phyloP scores from a whole-genome alignment of 2,888 invertebrate species.

The Heliconius ismenius region DNA sequence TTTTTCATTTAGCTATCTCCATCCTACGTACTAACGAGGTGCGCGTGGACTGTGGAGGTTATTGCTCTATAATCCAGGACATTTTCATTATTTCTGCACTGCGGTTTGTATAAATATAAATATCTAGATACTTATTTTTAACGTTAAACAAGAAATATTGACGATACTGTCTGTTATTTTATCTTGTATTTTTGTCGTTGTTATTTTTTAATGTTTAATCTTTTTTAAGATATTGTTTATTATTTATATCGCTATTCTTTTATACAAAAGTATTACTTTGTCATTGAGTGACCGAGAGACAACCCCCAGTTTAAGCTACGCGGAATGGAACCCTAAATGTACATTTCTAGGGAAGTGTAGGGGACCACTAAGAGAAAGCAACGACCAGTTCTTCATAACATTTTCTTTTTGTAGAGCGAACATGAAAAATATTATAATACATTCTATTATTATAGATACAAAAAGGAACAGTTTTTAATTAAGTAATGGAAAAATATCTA shows the following conservation, averaged over 20 bases:
- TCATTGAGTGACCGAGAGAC: no score
- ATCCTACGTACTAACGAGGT: slow-evolving; percentile 20
- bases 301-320: no score
- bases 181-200: no score
- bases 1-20: slow-evolving; percentile 18
- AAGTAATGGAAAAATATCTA: not conserved
- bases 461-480: not conserved
- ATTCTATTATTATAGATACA: not conserved
- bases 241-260: not conserved
- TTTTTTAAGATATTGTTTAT: no score
- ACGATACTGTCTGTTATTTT: not conserved
- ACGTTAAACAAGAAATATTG: slow-evolving; percentile 4
- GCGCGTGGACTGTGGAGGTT: slow-evolving; percentile 12
- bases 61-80: slow-evolving; percentile 21
- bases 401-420: not conserved
- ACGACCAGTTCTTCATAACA: not conserved
- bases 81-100: slow-evolving; percentile 13
- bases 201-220: no score
- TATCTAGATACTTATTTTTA: not conserved
- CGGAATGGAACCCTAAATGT: no score
- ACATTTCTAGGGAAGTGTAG: no score
- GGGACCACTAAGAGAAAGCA: no score
- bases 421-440: not conserved
- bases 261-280: no score
- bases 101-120: slow-evolving; percentile 2